These are phyloP conservation scores for Anolis carolinensis DNA, from an alignment of 2,113 vertebrate genomes.

Conservation along the genomic window DNA sequence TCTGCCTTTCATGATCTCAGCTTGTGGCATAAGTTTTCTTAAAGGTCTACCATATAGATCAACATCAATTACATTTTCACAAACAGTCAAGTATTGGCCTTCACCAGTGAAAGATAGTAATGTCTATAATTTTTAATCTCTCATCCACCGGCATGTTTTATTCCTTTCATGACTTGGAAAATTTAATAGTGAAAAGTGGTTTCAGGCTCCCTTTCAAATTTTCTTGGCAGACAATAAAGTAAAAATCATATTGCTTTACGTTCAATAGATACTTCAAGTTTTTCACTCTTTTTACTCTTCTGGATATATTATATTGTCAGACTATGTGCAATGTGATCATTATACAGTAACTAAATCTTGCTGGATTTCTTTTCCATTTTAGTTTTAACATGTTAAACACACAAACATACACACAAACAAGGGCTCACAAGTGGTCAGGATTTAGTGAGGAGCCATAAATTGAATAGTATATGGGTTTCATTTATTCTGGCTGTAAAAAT, in stretches of 20 bases:
- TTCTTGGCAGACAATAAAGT: neutral
- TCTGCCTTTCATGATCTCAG: conserved; percentile 7
- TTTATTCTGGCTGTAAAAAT: conserved; percentile 8
- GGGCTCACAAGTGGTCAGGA: neutral
- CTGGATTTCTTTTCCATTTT: neutral
- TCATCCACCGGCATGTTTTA: neutral
- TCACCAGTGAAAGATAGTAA: neutral
- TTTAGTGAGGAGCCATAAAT: conserved; percentile 1
- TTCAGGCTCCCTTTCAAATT: conserved; percentile 15
- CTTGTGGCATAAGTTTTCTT: conserved; percentile 16
- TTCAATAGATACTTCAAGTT: neutral
- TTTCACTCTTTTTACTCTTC: neutral
- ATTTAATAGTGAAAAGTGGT: conserved; percentile 9
- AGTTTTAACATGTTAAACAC: neutral
- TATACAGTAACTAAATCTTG: neutral
- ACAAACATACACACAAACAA: too few species aligned
- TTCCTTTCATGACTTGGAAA: neutral
- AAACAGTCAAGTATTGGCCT: conserved; percentile 1
- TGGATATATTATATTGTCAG: neutral
- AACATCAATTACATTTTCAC: conserved; percentile 12
- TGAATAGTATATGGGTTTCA: neutral
- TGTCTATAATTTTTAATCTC: neutral
- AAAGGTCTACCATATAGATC: neutral
- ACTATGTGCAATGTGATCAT: neutral
- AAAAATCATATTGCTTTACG: neutral